Percentiles rank a stretch among this genome's conserved stretches.
These are phyloP conservation scores for Anser brachyrhynchus DNA, from an alignment of 2,113 vertebrate genomes.

Conservation along the genomic window DNA sequence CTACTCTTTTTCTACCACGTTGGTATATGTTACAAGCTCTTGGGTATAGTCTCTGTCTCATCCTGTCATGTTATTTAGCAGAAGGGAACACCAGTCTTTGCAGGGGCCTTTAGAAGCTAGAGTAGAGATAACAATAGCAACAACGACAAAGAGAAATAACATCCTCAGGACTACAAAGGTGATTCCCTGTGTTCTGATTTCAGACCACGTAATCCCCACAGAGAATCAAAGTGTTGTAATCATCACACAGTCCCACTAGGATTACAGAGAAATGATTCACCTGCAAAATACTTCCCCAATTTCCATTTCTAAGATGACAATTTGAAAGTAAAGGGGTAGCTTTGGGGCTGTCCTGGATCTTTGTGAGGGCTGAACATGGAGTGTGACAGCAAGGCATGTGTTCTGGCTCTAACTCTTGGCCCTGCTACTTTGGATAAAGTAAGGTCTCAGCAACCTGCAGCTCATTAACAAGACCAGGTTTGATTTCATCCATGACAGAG, in stretches of 20 bases:
- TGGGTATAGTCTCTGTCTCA: not conserved
- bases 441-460: not conserved
- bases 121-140: not conserved
- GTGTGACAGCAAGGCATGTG: not conserved
- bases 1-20: not conserved
- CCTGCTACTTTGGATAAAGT: not conserved
- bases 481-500: not conserved
- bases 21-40: not conserved
- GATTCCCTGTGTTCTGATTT: not conserved
- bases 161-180: not conserved
- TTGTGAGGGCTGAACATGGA: not conserved
- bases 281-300: not conserved
- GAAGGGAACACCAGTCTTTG: not conserved
- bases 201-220: not conserved
- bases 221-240: not conserved
- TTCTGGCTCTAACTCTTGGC: not conserved
- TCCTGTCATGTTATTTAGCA: not conserved
- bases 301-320: accelerated
- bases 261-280: not conserved
- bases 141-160: not conserved
- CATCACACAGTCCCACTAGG: not conserved
- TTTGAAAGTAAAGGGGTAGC: not conserved
- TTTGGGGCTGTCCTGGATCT: not conserved
- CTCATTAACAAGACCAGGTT: not conserved
- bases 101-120: not conserved